A percentile compares a stretch with the other conserved stretches of the same genome.
phyloP scores from a whole-genome alignment of 2,113 vertebrate genomes.

The Uria lomvia region DNA sequence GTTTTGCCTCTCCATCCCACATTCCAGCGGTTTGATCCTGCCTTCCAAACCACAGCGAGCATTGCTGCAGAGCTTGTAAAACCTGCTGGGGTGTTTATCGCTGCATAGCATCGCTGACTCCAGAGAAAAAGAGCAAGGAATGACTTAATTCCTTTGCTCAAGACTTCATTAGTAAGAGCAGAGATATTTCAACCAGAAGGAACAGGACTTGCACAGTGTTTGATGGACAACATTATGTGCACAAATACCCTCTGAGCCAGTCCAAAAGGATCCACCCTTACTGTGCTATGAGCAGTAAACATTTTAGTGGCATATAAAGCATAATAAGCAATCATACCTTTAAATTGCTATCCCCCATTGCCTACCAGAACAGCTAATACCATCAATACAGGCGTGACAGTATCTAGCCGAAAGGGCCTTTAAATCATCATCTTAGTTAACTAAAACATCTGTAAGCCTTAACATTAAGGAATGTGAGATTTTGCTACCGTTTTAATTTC shows the following conservation, averaged over 20 bases:
- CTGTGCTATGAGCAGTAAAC: not conserved
- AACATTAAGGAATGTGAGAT: not conserved
- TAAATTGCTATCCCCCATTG: not conserved
- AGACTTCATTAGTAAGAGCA: not conserved
- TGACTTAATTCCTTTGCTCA: not conserved
- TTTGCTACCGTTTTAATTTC: not conserved
- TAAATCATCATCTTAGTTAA: not conserved
- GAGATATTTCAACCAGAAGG: not conserved
- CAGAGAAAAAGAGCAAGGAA: not conserved
- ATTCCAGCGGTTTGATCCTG: not conserved
- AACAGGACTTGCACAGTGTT: not conserved
- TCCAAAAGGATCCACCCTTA: not conserved
- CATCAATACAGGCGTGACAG: not conserved
- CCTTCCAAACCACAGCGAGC: not conserved
- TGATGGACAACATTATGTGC: not conserved
- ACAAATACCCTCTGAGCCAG: not conserved
- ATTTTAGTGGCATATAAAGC: not conserved
- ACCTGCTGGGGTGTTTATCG: not conserved
- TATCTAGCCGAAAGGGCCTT: not conserved
- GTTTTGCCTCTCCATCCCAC: not conserved
- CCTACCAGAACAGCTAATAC: not conserved
- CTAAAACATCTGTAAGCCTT: not conserved
- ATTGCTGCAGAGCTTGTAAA: not conserved
- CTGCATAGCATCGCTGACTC: not conserved
- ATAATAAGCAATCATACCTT: not conserved